Percentiles rank a stretch among this genome's conserved stretches.
Conservation (phyloP, 2,797 vertebrate species). For the Sebastes paucispinis region DNA sequence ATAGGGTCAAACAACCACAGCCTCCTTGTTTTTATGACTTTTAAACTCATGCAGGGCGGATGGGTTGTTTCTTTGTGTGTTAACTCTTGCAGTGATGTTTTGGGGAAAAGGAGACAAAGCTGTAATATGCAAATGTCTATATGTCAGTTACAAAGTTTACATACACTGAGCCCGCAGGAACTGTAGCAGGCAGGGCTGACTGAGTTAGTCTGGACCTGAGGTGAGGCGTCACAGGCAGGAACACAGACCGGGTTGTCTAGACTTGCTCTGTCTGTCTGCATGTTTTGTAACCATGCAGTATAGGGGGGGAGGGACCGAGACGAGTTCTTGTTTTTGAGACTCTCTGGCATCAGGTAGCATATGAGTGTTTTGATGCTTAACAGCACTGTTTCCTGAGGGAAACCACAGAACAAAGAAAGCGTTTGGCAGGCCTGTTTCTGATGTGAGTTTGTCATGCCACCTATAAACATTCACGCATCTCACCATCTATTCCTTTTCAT, state of each 20-base stretch:
- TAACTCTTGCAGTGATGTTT: background rate
- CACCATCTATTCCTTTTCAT: conserved; percentile 27
- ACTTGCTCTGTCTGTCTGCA: conserved; percentile 76
- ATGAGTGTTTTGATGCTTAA: conserved; percentile 66
- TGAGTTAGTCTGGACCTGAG: conserved; percentile 70
- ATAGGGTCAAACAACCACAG: conserved; percentile 42
- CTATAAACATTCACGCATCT: conserved; percentile 48
- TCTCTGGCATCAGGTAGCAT: conserved; percentile 71
- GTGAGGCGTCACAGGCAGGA: conserved; percentile 73
- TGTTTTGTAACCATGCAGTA: conserved; percentile 75
- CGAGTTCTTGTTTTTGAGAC: conserved; percentile 67
- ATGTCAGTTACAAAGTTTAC: conserved; percentile 41
- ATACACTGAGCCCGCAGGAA: conserved; percentile 31
- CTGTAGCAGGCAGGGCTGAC: conserved; percentile 48
- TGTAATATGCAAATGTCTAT: conserved; percentile 36
- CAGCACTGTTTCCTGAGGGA: conserved; percentile 71
- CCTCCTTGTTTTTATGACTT: conserved; percentile 18
- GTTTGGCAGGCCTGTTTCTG: conserved; percentile 48
- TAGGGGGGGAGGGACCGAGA: conserved; percentile 46
- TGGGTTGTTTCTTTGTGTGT: conserved; percentile 4
- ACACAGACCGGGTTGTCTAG: conserved; percentile 77
- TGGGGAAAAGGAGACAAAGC: background rate
- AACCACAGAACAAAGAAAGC: conserved; percentile 73
- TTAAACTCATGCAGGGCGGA: background rate
- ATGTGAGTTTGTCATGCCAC: conserved; percentile 54